phyloP scores from a whole-genome alignment of 2,888 invertebrate genomes.

The Conus canariensis region DNA sequence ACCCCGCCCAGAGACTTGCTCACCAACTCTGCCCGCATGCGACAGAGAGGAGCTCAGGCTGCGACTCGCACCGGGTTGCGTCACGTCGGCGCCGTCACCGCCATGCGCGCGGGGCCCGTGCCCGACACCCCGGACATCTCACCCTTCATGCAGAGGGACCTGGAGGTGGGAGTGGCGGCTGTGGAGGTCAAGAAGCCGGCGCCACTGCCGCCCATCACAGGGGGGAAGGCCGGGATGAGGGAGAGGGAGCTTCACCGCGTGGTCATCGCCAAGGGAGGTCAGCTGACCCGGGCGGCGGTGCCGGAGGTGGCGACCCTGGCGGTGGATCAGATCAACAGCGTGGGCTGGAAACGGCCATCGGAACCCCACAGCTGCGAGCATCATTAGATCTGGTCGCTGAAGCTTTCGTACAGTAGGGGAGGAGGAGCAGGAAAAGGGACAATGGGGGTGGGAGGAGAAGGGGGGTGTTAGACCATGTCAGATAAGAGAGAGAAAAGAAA shows the following conservation, averaged over 20 bases:
- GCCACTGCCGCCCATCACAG: constrained; percentile 56
- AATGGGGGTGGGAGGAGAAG: too few species aligned
- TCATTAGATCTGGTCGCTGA: constrained; percentile 47
- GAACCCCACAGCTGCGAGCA: constrained; percentile 70
- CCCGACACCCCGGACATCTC: constrained; percentile 59
- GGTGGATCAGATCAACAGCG: constrained; percentile 63
- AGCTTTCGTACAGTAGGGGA: too few species aligned
- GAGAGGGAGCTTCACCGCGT: constrained; percentile 62
- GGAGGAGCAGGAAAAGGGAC: too few species aligned
- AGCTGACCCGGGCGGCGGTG: constrained; percentile 55
- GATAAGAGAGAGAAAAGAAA: too few species aligned
- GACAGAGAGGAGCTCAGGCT: constrained; percentile 50
- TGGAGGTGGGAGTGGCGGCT: constrained; percentile 28
- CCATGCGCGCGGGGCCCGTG: constrained; percentile 49
- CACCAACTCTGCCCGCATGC: constrained; percentile 53
- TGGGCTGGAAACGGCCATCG: constrained; percentile 55
- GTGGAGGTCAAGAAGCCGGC: constrained; percentile 51
- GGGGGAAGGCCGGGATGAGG: constrained; percentile 3
- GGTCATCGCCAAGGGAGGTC: constrained; percentile 47
- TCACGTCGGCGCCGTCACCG: constrained; percentile 49
- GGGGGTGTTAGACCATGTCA: too few species aligned
- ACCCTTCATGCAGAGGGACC: constrained; percentile 59
- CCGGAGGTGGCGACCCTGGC: constrained; percentile 65
- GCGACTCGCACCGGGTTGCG: background rate
- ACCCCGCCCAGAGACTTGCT: constrained; percentile 65